These are phyloP conservation scores for Argya squamiceps DNA, from an alignment of 2,797 vertebrate species.

Conservation along the genomic window DNA sequence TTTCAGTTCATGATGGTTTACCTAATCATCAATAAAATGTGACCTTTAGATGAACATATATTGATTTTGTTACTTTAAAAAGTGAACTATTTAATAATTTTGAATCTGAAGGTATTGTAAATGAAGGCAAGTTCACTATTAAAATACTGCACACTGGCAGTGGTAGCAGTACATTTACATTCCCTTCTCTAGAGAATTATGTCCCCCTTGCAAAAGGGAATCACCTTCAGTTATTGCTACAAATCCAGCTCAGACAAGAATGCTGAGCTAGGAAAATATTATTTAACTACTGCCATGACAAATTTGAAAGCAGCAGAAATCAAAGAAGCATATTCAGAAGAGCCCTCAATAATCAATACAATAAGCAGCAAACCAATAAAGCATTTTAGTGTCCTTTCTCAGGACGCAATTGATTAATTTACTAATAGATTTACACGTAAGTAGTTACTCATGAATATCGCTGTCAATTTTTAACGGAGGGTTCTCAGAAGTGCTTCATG, in stretches of 20 bases:
- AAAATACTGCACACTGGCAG: slow-evolving; percentile 47
- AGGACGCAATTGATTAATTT: neutral
- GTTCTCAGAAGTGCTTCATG: neutral
- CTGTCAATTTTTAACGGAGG: neutral
- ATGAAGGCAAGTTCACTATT: slow-evolving; percentile 44
- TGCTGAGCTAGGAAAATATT: slow-evolving; percentile 7
- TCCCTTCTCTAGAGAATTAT: slow-evolving; percentile 16
- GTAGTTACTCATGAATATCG: neutral
- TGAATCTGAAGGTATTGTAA: slow-evolving; percentile 26
- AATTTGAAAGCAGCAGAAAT: neutral
- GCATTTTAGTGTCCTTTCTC: neutral
- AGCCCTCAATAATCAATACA: neutral
- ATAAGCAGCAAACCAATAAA: slow-evolving; percentile 18
- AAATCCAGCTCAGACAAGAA: neutral
- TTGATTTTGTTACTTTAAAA: neutral
- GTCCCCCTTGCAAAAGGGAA: neutral
- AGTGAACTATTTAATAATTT: slow-evolving; percentile 17
- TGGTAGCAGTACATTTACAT: neutral
- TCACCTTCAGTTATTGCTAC: slow-evolving; percentile 16
- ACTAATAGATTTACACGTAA: slow-evolving; percentile 15
- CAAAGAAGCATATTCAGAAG: neutral
- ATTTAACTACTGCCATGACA: neutral
- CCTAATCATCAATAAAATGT: slow-evolving; percentile 12
- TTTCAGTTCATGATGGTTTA: neutral
- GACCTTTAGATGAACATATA: slow-evolving; percentile 5